phyloP scores from a whole-genome alignment of 2,888 invertebrate genomes.

The Macropis europaea region DNA sequence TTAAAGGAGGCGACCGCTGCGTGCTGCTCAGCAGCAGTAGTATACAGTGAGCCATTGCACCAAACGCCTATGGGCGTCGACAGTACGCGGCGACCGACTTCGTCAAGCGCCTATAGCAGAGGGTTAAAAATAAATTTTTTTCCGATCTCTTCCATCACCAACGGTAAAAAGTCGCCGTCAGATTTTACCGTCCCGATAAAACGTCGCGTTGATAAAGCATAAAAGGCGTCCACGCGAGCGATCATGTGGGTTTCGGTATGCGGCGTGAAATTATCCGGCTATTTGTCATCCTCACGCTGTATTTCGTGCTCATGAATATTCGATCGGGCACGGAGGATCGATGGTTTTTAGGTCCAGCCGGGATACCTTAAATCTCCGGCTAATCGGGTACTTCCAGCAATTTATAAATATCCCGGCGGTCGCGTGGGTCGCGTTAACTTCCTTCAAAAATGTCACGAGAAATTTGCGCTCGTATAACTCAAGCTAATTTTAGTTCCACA shows the following conservation, averaged over 20 bases:
- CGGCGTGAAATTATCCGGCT: conserved; percentile 50
- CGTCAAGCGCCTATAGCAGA: no score
- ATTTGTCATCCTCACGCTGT: conserved; percentile 54
- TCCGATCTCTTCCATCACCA: no score
- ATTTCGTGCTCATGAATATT: conserved; percentile 56
- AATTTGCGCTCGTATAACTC: conserved; percentile 14
- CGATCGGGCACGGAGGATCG: conserved; percentile 34
- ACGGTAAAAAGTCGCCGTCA: no score
- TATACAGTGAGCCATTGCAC: no score
- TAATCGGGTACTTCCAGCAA: conserved; percentile 18
- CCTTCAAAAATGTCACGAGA: neutral
- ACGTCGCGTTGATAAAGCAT: conserved; percentile 8
- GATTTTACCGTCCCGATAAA: conserved; percentile 1
- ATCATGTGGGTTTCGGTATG: conserved; percentile 42
- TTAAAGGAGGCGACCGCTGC: no score
- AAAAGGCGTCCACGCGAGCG: neutral
- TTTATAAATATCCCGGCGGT: conserved; percentile 33
- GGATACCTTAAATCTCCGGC: conserved; percentile 26
- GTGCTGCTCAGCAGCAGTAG: no score
- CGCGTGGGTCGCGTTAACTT: conserved; percentile 39
- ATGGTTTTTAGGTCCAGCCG: neutral
- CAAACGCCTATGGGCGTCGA: no score
- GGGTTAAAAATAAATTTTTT: no score
- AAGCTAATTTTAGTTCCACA: conserved; percentile 4
- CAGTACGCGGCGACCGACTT: no score